These are phyloP conservation scores for Chelon auratus DNA, from an alignment of 2,797 vertebrate genomes.

Conservation along the genomic window DNA sequence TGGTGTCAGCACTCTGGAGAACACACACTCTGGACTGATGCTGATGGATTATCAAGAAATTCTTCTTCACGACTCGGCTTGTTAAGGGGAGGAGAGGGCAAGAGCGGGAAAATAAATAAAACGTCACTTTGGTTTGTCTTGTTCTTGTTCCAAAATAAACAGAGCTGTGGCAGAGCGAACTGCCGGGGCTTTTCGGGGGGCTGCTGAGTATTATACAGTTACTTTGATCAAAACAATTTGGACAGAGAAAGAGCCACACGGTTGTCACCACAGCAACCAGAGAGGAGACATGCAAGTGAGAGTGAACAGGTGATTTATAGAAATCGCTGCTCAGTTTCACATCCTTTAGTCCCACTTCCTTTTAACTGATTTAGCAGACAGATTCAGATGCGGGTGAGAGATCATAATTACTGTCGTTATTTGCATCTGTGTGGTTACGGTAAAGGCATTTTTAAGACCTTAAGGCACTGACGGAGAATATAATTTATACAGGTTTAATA, in stretches of 20 bases:
- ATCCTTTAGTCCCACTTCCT: slow-evolving; percentile 79
- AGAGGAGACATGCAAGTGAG: slow-evolving; percentile 69
- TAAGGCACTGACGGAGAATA: slow-evolving; percentile 16
- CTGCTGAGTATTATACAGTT: slow-evolving; percentile 51
- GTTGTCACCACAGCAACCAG: slow-evolving; percentile 69
- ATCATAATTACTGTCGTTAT: slow-evolving; percentile 68
- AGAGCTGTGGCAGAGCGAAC: slow-evolving; percentile 78
- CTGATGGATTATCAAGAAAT: slow-evolving; percentile 88
- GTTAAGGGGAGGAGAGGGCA: slow-evolving; percentile 86
- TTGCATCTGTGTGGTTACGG: slow-evolving; percentile 59
- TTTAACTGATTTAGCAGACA: slow-evolving; percentile 73
- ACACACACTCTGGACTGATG: slow-evolving; percentile 85
- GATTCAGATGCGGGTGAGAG: slow-evolving; percentile 61
- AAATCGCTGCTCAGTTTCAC: slow-evolving; percentile 80
- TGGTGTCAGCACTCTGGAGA: slow-evolving; percentile 87
- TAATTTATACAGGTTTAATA: slow-evolving; percentile 54
- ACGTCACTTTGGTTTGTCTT: slow-evolving; percentile 89
- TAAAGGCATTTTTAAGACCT: slow-evolving; percentile 23
- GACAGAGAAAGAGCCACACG: slow-evolving; percentile 15
- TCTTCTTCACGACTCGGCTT: slow-evolving; percentile 85
- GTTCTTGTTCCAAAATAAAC: slow-evolving; percentile 95
- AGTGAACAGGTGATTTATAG: slow-evolving; percentile 83
- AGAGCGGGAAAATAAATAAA: slow-evolving; percentile 89
- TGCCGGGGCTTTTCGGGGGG: slow-evolving; percentile 54
- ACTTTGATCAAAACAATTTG: slow-evolving; percentile 64